These are phyloP conservation scores for Bolinopsis microptera DNA, from an alignment of 37 sponge, comb jelly and placozoan genomes.

Conservation along the genomic window DNA sequence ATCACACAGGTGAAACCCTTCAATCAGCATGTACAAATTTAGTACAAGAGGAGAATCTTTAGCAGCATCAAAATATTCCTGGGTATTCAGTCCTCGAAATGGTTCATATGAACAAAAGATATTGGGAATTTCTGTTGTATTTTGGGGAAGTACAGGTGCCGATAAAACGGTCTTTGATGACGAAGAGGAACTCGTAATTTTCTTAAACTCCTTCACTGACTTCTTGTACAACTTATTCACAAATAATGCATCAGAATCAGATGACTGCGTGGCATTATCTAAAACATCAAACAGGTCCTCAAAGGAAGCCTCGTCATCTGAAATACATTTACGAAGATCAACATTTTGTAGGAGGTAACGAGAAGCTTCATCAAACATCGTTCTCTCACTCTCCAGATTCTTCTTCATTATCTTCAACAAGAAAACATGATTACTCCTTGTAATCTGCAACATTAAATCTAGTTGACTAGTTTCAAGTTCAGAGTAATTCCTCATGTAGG, in stretches of 20 bases:
- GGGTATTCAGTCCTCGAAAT: neutral
- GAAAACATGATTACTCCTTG: neutral
- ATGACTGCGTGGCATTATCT: neutral
- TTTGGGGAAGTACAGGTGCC: too few species aligned
- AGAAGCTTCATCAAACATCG: neutral
- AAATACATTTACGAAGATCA: slow-evolving; percentile 15
- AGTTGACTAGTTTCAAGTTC: neutral
- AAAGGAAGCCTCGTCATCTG: neutral
- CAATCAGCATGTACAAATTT: neutral
- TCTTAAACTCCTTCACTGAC: neutral
- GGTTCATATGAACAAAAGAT: neutral
- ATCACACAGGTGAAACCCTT: neutral
- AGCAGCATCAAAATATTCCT: neutral
- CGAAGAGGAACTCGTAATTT: neutral
- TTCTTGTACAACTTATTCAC: neutral
- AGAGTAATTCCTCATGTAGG: neutral
- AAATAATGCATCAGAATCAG: neutral
- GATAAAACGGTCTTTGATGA: too few species aligned
- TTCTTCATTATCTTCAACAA: neutral
- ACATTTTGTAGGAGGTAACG: neutral
- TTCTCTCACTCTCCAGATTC: neutral
- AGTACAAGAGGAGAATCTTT: neutral
- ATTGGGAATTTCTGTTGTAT: neutral
- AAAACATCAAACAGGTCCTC: neutral
- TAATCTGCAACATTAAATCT: neutral